phyloP scores from a whole-genome alignment of 2,888 invertebrate genomes.

The Lasiommata megera region DNA sequence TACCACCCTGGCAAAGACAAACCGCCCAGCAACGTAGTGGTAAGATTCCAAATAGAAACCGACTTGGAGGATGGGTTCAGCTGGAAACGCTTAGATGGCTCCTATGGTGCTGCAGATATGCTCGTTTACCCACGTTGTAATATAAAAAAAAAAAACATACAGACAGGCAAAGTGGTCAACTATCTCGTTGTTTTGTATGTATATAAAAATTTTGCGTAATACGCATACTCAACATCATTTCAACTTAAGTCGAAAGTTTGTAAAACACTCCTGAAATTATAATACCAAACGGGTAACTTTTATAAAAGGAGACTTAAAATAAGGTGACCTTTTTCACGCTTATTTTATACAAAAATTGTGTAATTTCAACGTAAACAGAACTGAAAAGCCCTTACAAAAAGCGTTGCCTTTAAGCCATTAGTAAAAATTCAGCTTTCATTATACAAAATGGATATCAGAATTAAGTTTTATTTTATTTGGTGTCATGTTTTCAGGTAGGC shows the following conservation, averaged over 20 bases:
- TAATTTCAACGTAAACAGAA: conserved; percentile 24
- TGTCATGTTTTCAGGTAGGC: too few species aligned
- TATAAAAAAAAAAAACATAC: too few species aligned
- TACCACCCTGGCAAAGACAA: too few species aligned
- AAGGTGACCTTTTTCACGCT: conserved; percentile 14
- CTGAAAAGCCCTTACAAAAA: conserved; percentile 11
- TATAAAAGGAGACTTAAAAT: not conserved
- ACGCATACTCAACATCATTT: not conserved
- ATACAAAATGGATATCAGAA: not conserved
- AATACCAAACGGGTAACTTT: not conserved
- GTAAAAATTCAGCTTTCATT: conserved; percentile 18
- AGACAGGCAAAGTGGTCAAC: not conserved
- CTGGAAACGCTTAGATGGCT: too few species aligned
- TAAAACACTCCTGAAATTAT: not conserved
- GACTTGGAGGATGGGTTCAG: too few species aligned
- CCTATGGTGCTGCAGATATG: too few species aligned
- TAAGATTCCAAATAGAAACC: too few species aligned
- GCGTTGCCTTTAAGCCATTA: conserved; percentile 12
- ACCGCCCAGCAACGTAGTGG: too few species aligned
- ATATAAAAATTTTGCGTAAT: not conserved
- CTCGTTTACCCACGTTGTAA: too few species aligned
- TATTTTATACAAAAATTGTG: conserved; percentile 18
- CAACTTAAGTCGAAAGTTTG: not conserved
- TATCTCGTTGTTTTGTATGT: not conserved
- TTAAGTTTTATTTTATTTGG: not conserved